These are phyloP conservation scores for Callosobruchus maculatus DNA, from an alignment of 2,888 invertebrate species.

Conservation along the genomic window DNA sequence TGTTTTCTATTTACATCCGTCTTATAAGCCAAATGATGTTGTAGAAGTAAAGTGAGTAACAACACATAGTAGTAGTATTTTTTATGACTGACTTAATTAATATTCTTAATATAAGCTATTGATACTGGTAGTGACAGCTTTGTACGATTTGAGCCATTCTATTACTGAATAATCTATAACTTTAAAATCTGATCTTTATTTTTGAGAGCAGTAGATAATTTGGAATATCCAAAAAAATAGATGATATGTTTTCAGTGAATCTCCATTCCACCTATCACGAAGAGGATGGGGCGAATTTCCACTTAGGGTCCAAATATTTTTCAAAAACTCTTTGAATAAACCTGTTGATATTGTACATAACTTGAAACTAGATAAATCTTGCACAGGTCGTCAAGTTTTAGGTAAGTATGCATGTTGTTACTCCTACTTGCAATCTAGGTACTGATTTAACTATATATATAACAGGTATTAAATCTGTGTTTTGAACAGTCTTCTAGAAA, in stretches of 20 bases:
- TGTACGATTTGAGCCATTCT: too few species aligned
- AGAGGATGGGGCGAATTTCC: slow-evolving; percentile 94
- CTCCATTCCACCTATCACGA: slow-evolving; percentile 80
- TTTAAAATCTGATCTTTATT: not conserved
- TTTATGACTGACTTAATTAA: too few species aligned
- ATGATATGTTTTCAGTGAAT: slow-evolving; percentile 53
- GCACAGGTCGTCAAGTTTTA: slow-evolving; percentile 79
- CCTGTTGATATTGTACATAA: slow-evolving; percentile 77
- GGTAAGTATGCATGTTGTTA: too few species aligned
- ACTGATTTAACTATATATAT: too few species aligned
- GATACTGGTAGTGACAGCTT: too few species aligned
- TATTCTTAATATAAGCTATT: too few species aligned
- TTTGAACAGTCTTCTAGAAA: too few species aligned
- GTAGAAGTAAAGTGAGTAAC: slow-evolving; percentile 67
- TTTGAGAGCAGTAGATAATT: not conserved
- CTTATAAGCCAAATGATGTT: slow-evolving; percentile 82
- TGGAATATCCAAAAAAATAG: too few species aligned
- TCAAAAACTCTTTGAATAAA: slow-evolving; percentile 68
- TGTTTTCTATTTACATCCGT: slow-evolving; percentile 77
- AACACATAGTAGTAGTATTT: too few species aligned
- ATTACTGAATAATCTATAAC: too few species aligned
- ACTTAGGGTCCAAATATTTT: slow-evolving; percentile 74
- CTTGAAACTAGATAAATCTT: slow-evolving; percentile 75
- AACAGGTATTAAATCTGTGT: too few species aligned
- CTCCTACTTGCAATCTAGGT: too few species aligned